These are phyloP conservation scores for Stegodyphus mimosarum DNA, from an alignment of 1,140 invertebrate species.

Conservation along the genomic window DNA sequence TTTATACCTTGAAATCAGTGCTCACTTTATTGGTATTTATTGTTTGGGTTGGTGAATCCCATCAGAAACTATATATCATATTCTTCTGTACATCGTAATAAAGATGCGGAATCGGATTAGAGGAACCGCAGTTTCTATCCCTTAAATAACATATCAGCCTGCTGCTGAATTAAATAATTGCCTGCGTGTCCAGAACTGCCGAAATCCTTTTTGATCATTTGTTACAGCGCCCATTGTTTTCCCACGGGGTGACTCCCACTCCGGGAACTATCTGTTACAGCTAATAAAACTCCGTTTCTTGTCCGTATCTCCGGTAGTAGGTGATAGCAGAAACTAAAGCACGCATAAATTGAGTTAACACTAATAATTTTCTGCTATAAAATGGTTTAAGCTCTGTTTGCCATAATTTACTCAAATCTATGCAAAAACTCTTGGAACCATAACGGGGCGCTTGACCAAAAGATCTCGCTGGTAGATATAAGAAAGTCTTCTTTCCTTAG, in stretches of 20 bases:
- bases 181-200: not conserved
- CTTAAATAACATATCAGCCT: not conserved
- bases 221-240: constrained; percentile 8
- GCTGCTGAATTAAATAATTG: constrained; percentile 20
- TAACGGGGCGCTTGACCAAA: too few relatives aligned
- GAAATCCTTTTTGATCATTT: constrained; percentile 26
- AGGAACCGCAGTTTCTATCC: not conserved
- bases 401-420: too few relatives aligned
- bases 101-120: too few relatives aligned
- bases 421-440: too few relatives aligned
- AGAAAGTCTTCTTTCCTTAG: too few relatives aligned
- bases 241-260: not conserved
- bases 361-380: not conserved
- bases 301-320: constrained; percentile 18
- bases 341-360: constrained; percentile 31
- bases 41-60: too few relatives aligned
- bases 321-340: not conserved
- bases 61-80: too few relatives aligned
- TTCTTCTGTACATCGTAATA: too few relatives aligned
- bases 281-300: constrained; percentile 46
- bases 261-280: constrained; percentile 35
- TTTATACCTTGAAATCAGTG: too few relatives aligned
- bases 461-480: too few relatives aligned
- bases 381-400: too few relatives aligned
- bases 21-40: too few relatives aligned